Conservation (phyloP, 1,140 invertebrate species). For the Acromyrmex echinatior region DNA sequence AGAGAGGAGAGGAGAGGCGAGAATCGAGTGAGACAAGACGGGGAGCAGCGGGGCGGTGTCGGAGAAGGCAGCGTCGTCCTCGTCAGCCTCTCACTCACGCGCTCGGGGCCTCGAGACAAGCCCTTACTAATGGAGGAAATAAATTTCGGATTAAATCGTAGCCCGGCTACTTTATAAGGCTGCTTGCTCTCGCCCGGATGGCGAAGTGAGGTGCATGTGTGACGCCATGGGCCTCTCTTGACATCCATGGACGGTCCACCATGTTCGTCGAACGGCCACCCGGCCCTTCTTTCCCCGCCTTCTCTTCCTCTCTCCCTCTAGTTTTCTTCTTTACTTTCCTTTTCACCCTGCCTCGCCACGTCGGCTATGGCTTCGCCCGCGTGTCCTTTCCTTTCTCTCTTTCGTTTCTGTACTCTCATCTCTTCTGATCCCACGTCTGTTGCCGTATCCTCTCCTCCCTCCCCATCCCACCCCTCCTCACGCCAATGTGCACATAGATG, state of each 20-base stretch:
- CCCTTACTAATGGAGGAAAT: constrained; percentile 87
- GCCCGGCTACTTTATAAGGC: constrained; percentile 86
- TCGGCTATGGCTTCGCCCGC: constrained; percentile 19
- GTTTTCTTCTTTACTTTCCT: constrained; percentile 59
- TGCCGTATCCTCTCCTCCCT: not conserved
- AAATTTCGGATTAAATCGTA: constrained; percentile 87
- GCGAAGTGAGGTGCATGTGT: constrained; percentile 75
- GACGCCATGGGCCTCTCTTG: constrained; percentile 77
- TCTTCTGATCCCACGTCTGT: constrained; percentile 32
- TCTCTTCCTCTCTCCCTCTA: constrained; percentile 43
- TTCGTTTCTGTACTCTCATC: constrained; percentile 21
- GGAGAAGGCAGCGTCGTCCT: constrained; percentile 77
- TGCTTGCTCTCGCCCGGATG: constrained; percentile 74
- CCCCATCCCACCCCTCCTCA: not conserved
- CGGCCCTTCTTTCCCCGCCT: constrained; percentile 58
- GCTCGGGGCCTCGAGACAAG: constrained; percentile 84
- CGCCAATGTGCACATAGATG: constrained; percentile 35
- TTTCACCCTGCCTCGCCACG: constrained; percentile 26
- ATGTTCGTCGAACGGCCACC: constrained; percentile 69
- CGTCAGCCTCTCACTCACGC: constrained; percentile 86
- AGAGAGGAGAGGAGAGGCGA: constrained; percentile 36
- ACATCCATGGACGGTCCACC: constrained; percentile 77
- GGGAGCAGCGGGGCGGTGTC: constrained; percentile 56
- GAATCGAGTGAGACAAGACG: constrained; percentile 61
- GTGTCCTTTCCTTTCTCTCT: constrained; percentile 46